Percentiles rank a stretch among this genome's conserved stretches.
These are phyloP conservation scores for Caenorhabditis sulstoni DNA, from an alignment of 2,888 invertebrate genomes.

Conservation along the genomic window DNA sequence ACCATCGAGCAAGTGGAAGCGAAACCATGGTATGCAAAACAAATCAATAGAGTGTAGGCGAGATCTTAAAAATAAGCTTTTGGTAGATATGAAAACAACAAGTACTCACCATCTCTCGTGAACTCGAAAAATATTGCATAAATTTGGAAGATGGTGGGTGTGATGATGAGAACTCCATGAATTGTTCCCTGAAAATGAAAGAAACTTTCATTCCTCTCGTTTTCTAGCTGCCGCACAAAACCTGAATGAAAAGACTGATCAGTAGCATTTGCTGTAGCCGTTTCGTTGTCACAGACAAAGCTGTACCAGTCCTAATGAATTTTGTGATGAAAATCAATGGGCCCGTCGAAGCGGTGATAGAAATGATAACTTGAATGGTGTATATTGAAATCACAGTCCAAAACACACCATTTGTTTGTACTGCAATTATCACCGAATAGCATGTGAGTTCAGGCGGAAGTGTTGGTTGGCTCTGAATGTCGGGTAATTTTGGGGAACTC, in stretches of 20 bases:
- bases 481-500: neutral
- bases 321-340: conserved; percentile 8
- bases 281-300: conserved; percentile 5
- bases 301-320: conserved; percentile 1
- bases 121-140: conserved; percentile 1
- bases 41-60: neutral
- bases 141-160: neutral
- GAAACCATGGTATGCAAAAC: neutral
- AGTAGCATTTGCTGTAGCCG: conserved; percentile 23
- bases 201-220: conserved; percentile 2
- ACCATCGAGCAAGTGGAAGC: neutral
- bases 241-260: conserved; percentile 25
- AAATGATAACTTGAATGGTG: neutral
- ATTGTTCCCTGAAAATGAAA: conserved; percentile 2
- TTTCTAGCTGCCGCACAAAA: neutral
- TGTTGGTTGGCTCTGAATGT: neutral
- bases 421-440: conserved; percentile 8
- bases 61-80: neutral
- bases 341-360: neutral
- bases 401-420: neutral
- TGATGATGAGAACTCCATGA: neutral
- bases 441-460: conserved; percentile 13
- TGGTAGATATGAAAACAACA: too few species aligned
- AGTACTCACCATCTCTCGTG: neutral
- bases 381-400: neutral